Evolutionary conservation across 1,140 invertebrate species (phyloP), one percentile per base, ranked within the genome.

Genomic region (Mylabris phalerata): DNA sequence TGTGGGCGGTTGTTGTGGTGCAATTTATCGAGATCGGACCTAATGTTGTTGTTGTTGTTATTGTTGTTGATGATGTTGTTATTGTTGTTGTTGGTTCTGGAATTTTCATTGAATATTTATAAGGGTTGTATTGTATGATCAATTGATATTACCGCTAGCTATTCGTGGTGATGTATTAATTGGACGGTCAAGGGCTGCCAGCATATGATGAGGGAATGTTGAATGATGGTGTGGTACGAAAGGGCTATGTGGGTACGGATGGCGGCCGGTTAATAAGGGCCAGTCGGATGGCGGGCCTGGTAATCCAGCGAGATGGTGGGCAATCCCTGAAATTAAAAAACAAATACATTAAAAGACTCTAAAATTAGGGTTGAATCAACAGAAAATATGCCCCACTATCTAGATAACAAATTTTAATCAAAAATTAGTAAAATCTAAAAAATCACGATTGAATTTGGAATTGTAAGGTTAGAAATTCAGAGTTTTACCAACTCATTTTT

Each of bases 231-330:
- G 76, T 9, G 82, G 81, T 45, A 80, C 76, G 43, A 78, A 76
- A 9, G 76, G 75, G 24, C 72, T 71, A 41, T 69, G 69, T 9
- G 80, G 77, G 32, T 80, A 79, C 54, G 79, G 77, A 70, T 83
- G 82, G 45, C 82, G 74, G 24, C 64, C 71, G 6, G 66, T 69
- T 6, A 79, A 73, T 52, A 82, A 71, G 2, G 81, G 78, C 84
- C 84, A 85, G 48, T 85, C 84, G 3, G 79, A 77, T 38, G 70
- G 71, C 11, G 72, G 75, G 55, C 75, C 76, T 55, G 77, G 67
- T 54, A 85, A 72, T 2, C 82, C 83, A 4, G 83, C 81, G 50
- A 85, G 57, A 66, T 85, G 83, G 65, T 84, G 82, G 0, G 83
- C 82, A 65, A 85, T 83, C 57, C 83, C 83, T 84, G 72, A 7